phyloP scores from a whole-genome alignment of 2,888 invertebrate genomes.

The Spilarctia lutea region DNA sequence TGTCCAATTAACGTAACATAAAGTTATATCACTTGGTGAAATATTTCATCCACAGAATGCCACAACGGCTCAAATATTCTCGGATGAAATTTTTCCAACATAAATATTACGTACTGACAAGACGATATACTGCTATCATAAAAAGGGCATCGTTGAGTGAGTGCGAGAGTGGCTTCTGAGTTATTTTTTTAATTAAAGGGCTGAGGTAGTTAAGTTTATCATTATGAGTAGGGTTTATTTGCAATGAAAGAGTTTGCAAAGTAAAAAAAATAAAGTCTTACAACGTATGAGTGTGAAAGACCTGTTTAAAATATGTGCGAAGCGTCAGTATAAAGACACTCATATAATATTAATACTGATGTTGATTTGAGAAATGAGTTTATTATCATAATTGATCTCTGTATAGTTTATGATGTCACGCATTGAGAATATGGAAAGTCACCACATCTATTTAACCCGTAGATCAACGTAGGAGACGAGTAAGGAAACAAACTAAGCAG shows the following conservation, averaged over 20 bases:
- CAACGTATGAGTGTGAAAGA: not conserved
- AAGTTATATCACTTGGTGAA: not conserved
- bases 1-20: slow-evolving; percentile 14
- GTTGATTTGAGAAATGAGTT: not conserved
- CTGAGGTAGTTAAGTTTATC: not conserved
- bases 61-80: slow-evolving; percentile 15
- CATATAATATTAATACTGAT: not conserved
- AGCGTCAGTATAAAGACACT: too few relatives aligned
- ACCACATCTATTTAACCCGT: too few relatives aligned
- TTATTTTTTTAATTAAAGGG: not conserved
- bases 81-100: slow-evolving; percentile 6
- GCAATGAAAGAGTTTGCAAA: too few relatives aligned
- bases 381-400: not conserved
- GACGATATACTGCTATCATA: not conserved
- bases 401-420: too few relatives aligned
- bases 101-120: slow-evolving; percentile 7
- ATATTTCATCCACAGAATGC: slow-evolving; percentile 8
- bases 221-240: not conserved
- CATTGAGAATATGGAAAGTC: too few relatives aligned
- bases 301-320: too few relatives aligned
- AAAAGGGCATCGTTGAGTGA: slow-evolving; percentile 5
- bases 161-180: not conserved
- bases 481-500: too few relatives aligned
- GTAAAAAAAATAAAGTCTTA: not conserved
- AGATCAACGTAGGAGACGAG: too few relatives aligned